Evolutionary conservation across 2,888 invertebrate genomes (phyloP), one percentile per base, ranked within the genome.

Genomic region (Drosophila nr. medialis): DNA sequence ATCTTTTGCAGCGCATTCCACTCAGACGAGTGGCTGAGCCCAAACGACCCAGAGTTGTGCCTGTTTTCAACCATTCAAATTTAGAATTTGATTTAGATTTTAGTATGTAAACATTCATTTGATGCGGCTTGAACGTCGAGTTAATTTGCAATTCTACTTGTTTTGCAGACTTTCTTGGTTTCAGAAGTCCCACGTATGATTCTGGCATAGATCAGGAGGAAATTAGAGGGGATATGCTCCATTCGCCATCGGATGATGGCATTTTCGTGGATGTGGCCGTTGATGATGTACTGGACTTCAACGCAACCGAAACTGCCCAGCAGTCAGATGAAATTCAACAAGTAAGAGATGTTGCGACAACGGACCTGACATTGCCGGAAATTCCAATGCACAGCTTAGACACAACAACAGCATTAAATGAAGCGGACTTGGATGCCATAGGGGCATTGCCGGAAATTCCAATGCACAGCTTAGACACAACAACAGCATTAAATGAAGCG

Each of bases 191-290:
- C 7, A 85, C 88, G 0, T 48, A 45, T 42, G 85, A 85, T 38
- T 85, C 90, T 2, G 85, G 85, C 1, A 66, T 67, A 13, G 84
- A 89, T 7, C 27, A 68, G 2, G 83, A 87, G 13, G 85, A 87
- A 1, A 4, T 54, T 7, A 53, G 60, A 59, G 61, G 42, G 1
- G 64, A 64, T 4, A 62, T 73, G 8, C 27, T 51, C 3, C 32
- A 30, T 63, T 63, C 60, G 1, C 51, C 55, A 5, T 34, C 21
- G 8, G 73, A 79, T 36, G 75, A 61, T 32, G 48, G 36, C 27
- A 38, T 34, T 38, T 50, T 62, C 18, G 49, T 64, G 50, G 64
- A 80, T 45, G 56, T 64, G 4, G 49, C 3, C 4, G 15, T 38
- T 8, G 64, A 69, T 3, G 60, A 27, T 0, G 11, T 18, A 0